A percentile compares a stretch with the other conserved stretches of the same genome.
These are phyloP conservation scores for Tyto alba DNA, from an alignment of 2,113 vertebrate genomes.

Conservation along the genomic window DNA sequence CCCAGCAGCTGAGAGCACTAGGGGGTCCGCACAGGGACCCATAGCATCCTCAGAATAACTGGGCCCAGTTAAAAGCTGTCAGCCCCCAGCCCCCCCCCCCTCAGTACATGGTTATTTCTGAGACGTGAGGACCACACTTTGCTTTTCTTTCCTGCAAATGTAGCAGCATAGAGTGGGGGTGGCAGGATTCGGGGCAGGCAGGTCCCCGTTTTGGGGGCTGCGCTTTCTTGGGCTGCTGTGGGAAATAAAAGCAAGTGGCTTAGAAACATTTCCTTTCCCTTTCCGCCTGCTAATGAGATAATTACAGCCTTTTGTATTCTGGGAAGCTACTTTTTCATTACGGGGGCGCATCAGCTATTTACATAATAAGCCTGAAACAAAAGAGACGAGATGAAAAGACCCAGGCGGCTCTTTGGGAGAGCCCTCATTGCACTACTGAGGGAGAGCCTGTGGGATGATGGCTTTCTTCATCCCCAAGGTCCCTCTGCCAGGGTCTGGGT, in stretches of 20 bases:
- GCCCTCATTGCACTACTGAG: background rate
- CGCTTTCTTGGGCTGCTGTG: background rate
- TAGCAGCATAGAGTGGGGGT: background rate
- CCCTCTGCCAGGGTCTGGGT: background rate
- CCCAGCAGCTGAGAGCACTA: background rate
- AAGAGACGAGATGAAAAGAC: slow-evolving; percentile 42
- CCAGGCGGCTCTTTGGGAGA: background rate
- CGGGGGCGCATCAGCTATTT: slow-evolving; percentile 36
- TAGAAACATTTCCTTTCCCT: slow-evolving; percentile 19
- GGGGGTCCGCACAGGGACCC: background rate
- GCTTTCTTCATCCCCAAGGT: background rate
- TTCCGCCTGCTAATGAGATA: slow-evolving; percentile 57
- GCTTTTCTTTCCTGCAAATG: background rate
- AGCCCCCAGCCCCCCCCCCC: background rate
- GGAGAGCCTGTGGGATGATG: background rate
- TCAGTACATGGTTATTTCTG: background rate
- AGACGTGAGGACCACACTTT: background rate
- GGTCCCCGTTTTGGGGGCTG: background rate
- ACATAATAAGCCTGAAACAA: slow-evolving; percentile 55
- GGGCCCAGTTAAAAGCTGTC: background rate
- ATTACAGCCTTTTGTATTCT: slow-evolving; percentile 64
- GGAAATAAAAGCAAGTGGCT: background rate
- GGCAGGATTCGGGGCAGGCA: background rate
- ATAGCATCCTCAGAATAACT: background rate
- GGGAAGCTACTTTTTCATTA: slow-evolving; percentile 59